Conservation (phyloP, 2,797 vertebrate genomes). For the Sebastes dallii region DNA sequence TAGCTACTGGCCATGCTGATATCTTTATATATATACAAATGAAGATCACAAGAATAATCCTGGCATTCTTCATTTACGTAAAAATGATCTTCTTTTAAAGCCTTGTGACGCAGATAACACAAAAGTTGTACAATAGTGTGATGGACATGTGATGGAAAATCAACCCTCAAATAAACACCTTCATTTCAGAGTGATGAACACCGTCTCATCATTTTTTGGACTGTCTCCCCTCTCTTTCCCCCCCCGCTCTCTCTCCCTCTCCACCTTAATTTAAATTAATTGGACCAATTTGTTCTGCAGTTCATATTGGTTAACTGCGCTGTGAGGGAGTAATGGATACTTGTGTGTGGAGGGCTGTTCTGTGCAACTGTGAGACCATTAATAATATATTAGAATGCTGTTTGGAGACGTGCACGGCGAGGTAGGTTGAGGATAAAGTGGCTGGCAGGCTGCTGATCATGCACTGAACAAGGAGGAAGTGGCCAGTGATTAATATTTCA, state of each 20-base stretch:
- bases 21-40: slow-evolving; percentile 6
- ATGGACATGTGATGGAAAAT: neutral
- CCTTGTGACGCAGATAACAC: neutral
- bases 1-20: slow-evolving; percentile 41
- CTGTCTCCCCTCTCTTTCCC: neutral
- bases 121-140: neutral
- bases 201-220: slow-evolving; percentile 12
- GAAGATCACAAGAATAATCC: neutral
- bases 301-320: slow-evolving; percentile 63
- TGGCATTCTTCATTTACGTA: neutral
- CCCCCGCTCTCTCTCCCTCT: slow-evolving; percentile 11
- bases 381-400: slow-evolving; percentile 73
- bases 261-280: slow-evolving; percentile 69
- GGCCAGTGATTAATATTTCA: slow-evolving; percentile 75
- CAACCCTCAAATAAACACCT: neutral
- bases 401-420: slow-evolving; percentile 59
- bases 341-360: slow-evolving; percentile 51
- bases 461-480: slow-evolving; percentile 67
- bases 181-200: neutral
- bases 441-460: slow-evolving; percentile 69
- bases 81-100: neutral
- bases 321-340: slow-evolving; percentile 64
- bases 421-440: slow-evolving; percentile 65
- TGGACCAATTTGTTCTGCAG: slow-evolving; percentile 67
- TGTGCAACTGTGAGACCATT: slow-evolving; percentile 62